Evolutionary conservation across 2,113 vertebrate species (phyloP).

Genomic region (Hipposideros armiger): DNA sequence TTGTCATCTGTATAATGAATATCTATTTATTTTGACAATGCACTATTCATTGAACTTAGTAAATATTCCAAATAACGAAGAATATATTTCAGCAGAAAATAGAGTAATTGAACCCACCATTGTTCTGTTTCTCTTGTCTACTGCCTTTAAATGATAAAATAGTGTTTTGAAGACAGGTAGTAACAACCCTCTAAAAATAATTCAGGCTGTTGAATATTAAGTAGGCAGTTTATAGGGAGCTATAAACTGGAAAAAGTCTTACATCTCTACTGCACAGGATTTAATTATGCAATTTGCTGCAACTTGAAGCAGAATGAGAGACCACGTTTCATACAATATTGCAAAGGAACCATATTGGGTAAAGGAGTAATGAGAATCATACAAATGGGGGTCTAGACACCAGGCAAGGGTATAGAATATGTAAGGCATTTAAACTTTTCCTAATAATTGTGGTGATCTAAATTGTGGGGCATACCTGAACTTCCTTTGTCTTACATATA

Average conservation of each 20-base stretch:
- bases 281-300: conserved; percentile 61
- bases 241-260: conserved; percentile 69
- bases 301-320: conserved; percentile 56
- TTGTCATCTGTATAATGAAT: conserved; percentile 12
- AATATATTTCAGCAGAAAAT: conserved; percentile 3
- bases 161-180: conserved; percentile 40
- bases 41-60: conserved; percentile 30
- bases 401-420: neutral
- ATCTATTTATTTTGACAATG: conserved; percentile 24
- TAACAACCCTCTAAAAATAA: conserved; percentile 62
- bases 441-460: conserved; percentile 23
- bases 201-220: conserved; percentile 64
- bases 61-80: conserved; percentile 13
- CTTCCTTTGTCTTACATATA: neutral
- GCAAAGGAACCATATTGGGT: neutral
- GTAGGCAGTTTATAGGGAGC: conserved; percentile 55
- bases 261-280: conserved; percentile 39
- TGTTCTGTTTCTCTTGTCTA: conserved; percentile 58
- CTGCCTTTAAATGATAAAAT: conserved; percentile 59
- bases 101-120: neutral
- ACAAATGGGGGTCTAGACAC: neutral
- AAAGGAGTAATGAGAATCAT: conserved; percentile 53
- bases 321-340: neutral
- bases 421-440: conserved; percentile 23
- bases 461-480: neutral